Base-by-base conservation (phyloP, 35 echinoderm and acorn worm species). In the Apostichopus parvimensis region DNA sequence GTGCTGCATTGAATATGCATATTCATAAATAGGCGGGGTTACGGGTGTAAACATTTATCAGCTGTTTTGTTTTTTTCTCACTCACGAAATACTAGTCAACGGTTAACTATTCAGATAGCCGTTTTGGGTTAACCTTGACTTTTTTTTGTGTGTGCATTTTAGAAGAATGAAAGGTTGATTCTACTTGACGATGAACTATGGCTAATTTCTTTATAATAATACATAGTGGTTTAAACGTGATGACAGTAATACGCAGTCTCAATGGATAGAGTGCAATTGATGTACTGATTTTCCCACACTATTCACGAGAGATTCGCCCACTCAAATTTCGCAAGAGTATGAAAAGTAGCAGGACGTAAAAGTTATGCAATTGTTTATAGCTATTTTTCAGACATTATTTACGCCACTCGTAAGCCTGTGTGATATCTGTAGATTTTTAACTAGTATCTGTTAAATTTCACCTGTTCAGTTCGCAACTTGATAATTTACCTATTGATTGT, bases 11-110 rank as follows among this genome's bases (percentile, higher is more conserved):
- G 34, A 45, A 4, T 45, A 45, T n/a, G 11, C 71, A 75, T 75
- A 75, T 75, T 75, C 71, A 75, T 75, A 5, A 75, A 18, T 45
- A 75, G 71, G 71, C 71, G 71, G 71, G 71, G 71, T 75, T 75
- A 8, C 3, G 64, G 64, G 11, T 75, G 71, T 75, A 75, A 75
- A 75, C 17, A 75, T 75, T 75, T 6, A 75, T 18, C 71, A 18
- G 71, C 64, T 75, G 71, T 75, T 13, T 18, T n/a, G 14, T 22
- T 1, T n/a, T 20, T n/a, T 75, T 45, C 34, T 45, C 34, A 45
- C 34, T 10, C 71, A 75, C 17, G 17, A 68, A 68, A 14, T 68
- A 68, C 64, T 68, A 68, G 64, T 75, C 13, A 18, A 75, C 71
- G 71, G 15, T 18, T 75, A 75, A 75, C 13, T 75, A 75, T 75